Percentiles rank a stretch among this genome's conserved stretches.
phyloP scores from a whole-genome alignment of 2,797 vertebrate species.

The Cyprinodon diabolis region DNA sequence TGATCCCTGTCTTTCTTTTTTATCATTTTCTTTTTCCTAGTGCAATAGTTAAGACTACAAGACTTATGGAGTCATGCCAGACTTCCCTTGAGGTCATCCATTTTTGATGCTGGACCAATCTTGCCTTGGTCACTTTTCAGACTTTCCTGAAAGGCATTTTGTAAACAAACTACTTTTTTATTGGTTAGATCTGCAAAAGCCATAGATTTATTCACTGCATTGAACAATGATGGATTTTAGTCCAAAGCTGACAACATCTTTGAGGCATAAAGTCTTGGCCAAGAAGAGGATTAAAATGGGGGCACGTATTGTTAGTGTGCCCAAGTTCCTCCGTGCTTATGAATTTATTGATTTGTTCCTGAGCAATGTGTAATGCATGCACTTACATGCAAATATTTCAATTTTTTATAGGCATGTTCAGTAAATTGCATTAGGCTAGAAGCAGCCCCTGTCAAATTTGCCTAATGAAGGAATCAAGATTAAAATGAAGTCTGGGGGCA shows the following conservation, averaged over 20 bases:
- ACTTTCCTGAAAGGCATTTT: slow-evolving; percentile 1
- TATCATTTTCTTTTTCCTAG: background rate
- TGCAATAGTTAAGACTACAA: background rate
- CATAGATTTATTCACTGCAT: background rate
- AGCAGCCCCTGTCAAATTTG: slow-evolving; percentile 51
- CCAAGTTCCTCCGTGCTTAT: slow-evolving; percentile 15
- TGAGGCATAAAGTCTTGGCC: slow-evolving; percentile 27
- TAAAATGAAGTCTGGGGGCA: slow-evolving; percentile 70
- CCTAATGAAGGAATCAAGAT: slow-evolving; percentile 79
- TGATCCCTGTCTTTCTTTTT: background rate
- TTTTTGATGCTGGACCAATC: slow-evolving; percentile 2
- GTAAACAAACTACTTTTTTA: slow-evolving; percentile 1
- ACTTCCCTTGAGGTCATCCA: slow-evolving; percentile 5
- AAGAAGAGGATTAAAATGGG: slow-evolving; percentile 53
- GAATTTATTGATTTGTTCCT: slow-evolving; percentile 30
- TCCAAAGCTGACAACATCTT: slow-evolving; percentile 16
- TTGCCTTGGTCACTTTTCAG: background rate
- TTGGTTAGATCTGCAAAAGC: background rate
- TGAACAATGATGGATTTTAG: slow-evolving; percentile 1
- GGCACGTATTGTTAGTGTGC: slow-evolving; percentile 27
- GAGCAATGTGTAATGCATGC: slow-evolving; percentile 43
- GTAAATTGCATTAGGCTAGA: slow-evolving; percentile 60
- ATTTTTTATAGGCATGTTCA: slow-evolving; percentile 49
- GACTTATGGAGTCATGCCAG: background rate
- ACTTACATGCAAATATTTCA: slow-evolving; percentile 32